Evolutionary conservation across 2,888 invertebrate species (phyloP).

Genomic region (Eupithecia subfuscata): DNA sequence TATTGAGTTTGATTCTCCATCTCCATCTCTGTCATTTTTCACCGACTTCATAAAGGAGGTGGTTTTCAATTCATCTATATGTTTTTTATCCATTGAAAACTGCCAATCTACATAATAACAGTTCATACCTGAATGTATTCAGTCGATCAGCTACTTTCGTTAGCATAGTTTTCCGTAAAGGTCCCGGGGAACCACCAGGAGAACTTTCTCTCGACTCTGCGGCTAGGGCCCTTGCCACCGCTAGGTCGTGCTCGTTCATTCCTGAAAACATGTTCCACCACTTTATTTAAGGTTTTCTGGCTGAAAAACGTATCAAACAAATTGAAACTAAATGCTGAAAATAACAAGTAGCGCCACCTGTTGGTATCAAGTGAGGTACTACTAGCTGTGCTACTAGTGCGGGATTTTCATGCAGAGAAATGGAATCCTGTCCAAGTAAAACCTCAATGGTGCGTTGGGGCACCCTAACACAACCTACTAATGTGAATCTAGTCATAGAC

Average conservation of each 20-base stretch:
- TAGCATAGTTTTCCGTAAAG: conserved; percentile 85
- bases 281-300: neutral
- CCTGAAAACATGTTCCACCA: conserved; percentile 21
- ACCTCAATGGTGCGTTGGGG: too few species aligned
- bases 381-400: neutral
- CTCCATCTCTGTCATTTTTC: too few species aligned
- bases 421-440: too few species aligned
- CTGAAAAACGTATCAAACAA: neutral
- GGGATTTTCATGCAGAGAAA: too few species aligned
- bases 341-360: neutral
- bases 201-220: conserved; percentile 84
- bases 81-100: too few species aligned
- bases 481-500: too few species aligned
- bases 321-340: neutral
- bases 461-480: too few species aligned
- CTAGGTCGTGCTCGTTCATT: conserved; percentile 89
- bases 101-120: too few species aligned
- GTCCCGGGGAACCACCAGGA: conserved; percentile 85
- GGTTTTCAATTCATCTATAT: too few species aligned
- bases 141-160: conserved; percentile 86
- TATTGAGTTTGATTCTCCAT: too few species aligned
- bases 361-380: neutral
- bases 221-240: conserved; percentile 88
- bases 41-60: too few species aligned
- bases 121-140: conserved; percentile 86